Evolutionary conservation across 2,888 invertebrate species (phyloP), one percentile per base, ranked within the genome.

Genomic region (Drosophila silvestris): DNA sequence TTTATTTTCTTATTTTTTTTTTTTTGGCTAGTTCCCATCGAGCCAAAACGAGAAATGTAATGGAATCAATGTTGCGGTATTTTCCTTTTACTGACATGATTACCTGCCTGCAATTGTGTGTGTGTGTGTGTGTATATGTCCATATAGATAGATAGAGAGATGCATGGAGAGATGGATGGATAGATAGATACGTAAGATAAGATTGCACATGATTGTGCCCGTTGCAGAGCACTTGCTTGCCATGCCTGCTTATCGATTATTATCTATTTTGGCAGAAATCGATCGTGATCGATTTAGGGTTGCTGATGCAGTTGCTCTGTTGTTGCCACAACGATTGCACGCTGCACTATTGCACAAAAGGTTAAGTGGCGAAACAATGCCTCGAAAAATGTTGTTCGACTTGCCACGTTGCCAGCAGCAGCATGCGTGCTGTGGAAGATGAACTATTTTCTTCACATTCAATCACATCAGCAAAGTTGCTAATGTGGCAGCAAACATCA

Each of bases 251-350:
- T 79, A 81, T 79, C 78, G 81, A 80, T 90, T 84, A 91, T 87
- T 80, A 86, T 86, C 81, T 79, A 73, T 86, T 85, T 87, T 83
- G 73, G 76, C 85, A 79, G 82, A 82, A 89, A 83, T 81, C 79
- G 82, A 83, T 91, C 91, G 91, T 91, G 91, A 91, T 85, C 91
- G 91, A 91, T 91, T 87, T 83, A 80, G 70, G 68, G 77, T 70
- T 51, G 70, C 51, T 66, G 77, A 44, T 63, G 68, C 44, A n/a
- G 52, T 22, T 44, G 62, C 63, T 10, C 60, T 10, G 56, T 30
- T 32, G 41, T 30, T 58, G 61, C 54, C 35, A 69, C 44, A 41
- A 63, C 56, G 63, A 65, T 68, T 26, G 68, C 71, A 69, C 60
- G 69, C 69, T 71, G 39, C 63, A 35, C 59, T 51, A 47, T 35